These are phyloP conservation scores for Cyclina sinensis DNA, from an alignment of 1,140 invertebrate genomes.

Conservation along the genomic window DNA sequence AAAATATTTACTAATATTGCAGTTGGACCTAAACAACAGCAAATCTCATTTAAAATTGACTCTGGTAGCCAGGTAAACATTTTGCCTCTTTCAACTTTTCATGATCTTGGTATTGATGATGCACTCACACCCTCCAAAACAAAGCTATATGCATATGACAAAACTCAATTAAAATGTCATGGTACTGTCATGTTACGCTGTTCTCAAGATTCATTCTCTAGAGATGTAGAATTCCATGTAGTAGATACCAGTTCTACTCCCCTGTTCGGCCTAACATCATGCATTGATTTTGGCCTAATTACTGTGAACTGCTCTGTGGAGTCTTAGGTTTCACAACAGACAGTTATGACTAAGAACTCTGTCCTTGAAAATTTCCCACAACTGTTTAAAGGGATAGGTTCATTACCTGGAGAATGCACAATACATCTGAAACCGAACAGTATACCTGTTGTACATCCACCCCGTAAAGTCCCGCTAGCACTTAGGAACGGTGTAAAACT, in stretches of 20 bases:
- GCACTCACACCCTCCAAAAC: neutral
- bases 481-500: neutral
- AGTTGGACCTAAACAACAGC: neutral
- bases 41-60: neutral
- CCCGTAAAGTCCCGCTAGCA: neutral
- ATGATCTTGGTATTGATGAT: neutral
- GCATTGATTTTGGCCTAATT: neutral
- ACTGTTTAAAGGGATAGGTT: neutral
- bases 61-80: neutral
- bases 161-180: neutral
- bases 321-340: neutral
- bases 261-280: neutral
- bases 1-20: neutral
- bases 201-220: neutral
- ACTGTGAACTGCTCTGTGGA: neutral
- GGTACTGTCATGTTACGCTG: neutral
- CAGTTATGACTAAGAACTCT: neutral
- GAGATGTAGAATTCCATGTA: neutral
- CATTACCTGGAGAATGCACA: neutral
- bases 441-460: constrained; percentile 15
- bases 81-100: constrained; percentile 12
- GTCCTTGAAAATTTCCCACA: neutral
- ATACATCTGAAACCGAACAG: neutral
- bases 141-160: neutral
- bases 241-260: neutral